These are phyloP conservation scores for Eupithecia vulgata DNA, from an alignment of 2,888 invertebrate genomes.

Conservation along the genomic window DNA sequence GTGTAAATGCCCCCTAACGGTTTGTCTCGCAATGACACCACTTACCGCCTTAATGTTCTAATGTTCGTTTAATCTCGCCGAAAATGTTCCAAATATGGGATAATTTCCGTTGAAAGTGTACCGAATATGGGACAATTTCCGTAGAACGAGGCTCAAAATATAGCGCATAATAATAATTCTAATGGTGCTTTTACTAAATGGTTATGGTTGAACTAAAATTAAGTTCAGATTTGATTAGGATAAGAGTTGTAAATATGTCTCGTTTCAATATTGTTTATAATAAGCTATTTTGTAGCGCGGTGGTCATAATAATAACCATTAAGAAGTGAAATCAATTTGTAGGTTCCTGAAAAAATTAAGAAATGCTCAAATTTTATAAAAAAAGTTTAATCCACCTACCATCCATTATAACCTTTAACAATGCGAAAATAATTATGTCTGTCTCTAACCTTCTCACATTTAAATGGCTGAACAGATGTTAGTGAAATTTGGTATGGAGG, in stretches of 20 bases:
- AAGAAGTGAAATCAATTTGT: too few species aligned
- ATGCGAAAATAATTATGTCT: too few species aligned
- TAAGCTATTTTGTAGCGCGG: background rate
- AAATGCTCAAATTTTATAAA: too few species aligned
- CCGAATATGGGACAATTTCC: slow-evolving; percentile 9
- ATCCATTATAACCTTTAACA: too few species aligned
- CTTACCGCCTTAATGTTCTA: slow-evolving; percentile 9
- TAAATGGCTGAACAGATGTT: too few species aligned
- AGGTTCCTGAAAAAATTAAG: too few species aligned
- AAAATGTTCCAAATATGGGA: slow-evolving; percentile 11
- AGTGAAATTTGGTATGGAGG: too few species aligned
- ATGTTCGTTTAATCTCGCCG: slow-evolving; percentile 6
- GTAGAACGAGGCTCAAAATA: background rate
- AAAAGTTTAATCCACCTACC: too few species aligned
- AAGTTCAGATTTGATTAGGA: background rate
- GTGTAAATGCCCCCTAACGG: background rate
- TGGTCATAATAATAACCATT: background rate
- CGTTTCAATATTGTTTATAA: background rate
- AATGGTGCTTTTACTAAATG: slow-evolving; percentile 9
- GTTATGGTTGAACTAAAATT: background rate
- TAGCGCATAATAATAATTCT: slow-evolving; percentile 1
- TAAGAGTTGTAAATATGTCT: background rate
- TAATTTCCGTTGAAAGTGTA: slow-evolving; percentile 11
- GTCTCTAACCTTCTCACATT: too few species aligned
- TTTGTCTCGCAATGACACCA: background rate